Percentiles rank a stretch among this genome's conserved stretches.
These are phyloP conservation scores for Dendrolimus pini DNA, from an alignment of 2,888 invertebrate genomes.

Conservation along the genomic window DNA sequence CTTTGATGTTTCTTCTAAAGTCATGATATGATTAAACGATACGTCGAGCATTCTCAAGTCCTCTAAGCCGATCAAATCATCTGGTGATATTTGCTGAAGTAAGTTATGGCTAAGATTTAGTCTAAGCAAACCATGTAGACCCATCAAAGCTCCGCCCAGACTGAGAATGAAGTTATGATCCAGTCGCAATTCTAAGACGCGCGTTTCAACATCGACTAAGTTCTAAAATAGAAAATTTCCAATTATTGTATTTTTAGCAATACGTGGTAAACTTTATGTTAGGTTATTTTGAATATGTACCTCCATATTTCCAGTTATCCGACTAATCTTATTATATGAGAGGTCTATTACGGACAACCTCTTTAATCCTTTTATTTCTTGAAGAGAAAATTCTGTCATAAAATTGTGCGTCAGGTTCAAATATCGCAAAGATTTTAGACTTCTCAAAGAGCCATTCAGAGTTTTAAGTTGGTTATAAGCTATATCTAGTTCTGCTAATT, in stretches of 20 bases:
- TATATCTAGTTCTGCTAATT: conserved; percentile 82
- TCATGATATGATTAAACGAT: conserved; percentile 85
- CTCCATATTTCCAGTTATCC: conserved; percentile 80
- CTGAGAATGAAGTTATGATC: conserved; percentile 84
- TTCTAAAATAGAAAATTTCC: conserved; percentile 68
- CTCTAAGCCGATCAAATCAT: conserved; percentile 87
- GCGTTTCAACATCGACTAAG: conserved; percentile 85
- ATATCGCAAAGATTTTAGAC: conserved; percentile 80
- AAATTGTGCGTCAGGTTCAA: conserved; percentile 87
- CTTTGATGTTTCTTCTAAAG: conserved; percentile 89
- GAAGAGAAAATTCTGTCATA: conserved; percentile 86
- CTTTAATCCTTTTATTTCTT: conserved; percentile 85
- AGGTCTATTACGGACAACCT: conserved; percentile 84
- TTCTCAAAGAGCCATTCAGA: conserved; percentile 83
- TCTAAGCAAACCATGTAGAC: conserved; percentile 82
- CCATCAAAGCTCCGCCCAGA: conserved; percentile 85
- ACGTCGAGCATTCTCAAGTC: conserved; percentile 84
- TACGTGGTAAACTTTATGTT: neutral
- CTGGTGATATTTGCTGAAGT: conserved; percentile 83
- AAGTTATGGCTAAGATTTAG: conserved; percentile 86
- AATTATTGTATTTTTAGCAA: neutral
- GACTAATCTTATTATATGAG: conserved; percentile 84
- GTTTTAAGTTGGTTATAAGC: conserved; percentile 83
- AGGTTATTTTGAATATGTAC: conserved; percentile 45
- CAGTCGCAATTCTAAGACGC: conserved; percentile 82